phyloP scores from a whole-genome alignment of 2,888 invertebrate species.

The Catocala fraxini region DNA sequence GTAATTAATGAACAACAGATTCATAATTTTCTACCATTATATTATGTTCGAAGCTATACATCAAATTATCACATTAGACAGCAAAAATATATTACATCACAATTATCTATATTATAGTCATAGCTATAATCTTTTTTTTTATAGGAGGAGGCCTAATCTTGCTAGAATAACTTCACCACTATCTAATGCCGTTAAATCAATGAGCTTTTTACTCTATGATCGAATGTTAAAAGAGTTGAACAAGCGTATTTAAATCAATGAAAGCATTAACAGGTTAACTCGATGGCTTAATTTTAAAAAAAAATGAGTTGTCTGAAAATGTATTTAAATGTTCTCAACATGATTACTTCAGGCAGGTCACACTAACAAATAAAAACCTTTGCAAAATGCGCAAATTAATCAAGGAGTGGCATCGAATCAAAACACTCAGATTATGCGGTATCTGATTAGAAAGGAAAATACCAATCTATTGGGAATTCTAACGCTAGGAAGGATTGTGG shows the following conservation, averaged over 20 bases:
- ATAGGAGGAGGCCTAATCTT: conserved; percentile 53
- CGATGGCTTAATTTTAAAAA: neutral
- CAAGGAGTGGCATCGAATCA: too few relatives aligned
- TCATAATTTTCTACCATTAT: too few relatives aligned
- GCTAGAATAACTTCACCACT: conserved; percentile 37
- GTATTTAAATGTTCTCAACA: too few relatives aligned
- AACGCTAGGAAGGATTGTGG: too few relatives aligned
- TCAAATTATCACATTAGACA: conserved; percentile 18
- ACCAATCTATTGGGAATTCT: too few relatives aligned
- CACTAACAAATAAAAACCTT: too few relatives aligned
- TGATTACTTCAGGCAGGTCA: too few relatives aligned
- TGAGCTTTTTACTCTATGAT: conserved; percentile 22
- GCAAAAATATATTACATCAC: conserved; percentile 17
- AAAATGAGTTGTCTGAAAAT: too few relatives aligned
- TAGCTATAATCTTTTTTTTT: conserved; percentile 14
- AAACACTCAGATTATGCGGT: too few relatives aligned
- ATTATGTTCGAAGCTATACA: conserved; percentile 1
- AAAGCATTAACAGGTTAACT: conserved; percentile 3
- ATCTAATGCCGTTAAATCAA: conserved; percentile 38
- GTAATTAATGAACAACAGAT: too few relatives aligned
- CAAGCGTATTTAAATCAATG: conserved; percentile 19
- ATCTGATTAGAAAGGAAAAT: too few relatives aligned
- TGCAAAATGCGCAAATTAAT: too few relatives aligned
- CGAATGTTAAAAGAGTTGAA: conserved; percentile 23
- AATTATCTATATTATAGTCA: conserved; percentile 20